These are phyloP conservation scores for Archilochus colubris DNA, from an alignment of 2,113 vertebrate species.

Conservation along the genomic window DNA sequence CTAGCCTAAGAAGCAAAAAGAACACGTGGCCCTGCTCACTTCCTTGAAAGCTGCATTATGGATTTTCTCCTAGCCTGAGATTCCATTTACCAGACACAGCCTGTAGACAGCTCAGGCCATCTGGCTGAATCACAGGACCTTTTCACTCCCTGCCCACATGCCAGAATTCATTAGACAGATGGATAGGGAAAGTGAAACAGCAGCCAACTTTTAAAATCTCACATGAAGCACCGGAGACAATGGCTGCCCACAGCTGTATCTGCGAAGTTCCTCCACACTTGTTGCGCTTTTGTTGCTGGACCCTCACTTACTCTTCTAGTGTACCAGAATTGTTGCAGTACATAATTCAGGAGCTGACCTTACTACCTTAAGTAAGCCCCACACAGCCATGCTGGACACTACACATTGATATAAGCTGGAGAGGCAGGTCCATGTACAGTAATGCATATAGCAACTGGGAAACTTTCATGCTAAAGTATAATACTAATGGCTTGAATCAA, in stretches of 20 bases:
- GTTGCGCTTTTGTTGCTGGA: not conserved
- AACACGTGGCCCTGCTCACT: not conserved
- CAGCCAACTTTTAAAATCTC: not conserved
- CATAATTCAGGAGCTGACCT: not conserved
- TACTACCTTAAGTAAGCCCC: not conserved
- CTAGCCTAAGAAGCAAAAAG: not conserved
- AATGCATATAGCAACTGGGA: not conserved
- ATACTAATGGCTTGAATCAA: not conserved
- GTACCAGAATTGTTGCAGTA: not conserved
- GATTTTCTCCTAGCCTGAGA: not conserved
- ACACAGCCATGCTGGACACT: not conserved
- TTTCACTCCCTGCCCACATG: not conserved
- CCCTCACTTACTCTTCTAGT: not conserved
- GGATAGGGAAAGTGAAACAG: fast-evolving
- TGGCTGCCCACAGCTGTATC: not conserved
- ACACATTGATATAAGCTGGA: not conserved
- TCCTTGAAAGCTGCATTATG: not conserved
- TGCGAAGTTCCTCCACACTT: not conserved
- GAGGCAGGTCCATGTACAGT: fast-evolving
- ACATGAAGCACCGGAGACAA: fast-evolving
- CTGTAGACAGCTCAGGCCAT: not conserved
- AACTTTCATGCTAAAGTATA: not conserved
- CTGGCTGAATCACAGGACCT: not conserved
- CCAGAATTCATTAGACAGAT: not conserved
- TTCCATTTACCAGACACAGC: not conserved